A percentile compares a stretch with the other conserved stretches of the same genome.
phyloP scores from a whole-genome alignment of 2,888 invertebrate species.

The Globia sparganii region DNA sequence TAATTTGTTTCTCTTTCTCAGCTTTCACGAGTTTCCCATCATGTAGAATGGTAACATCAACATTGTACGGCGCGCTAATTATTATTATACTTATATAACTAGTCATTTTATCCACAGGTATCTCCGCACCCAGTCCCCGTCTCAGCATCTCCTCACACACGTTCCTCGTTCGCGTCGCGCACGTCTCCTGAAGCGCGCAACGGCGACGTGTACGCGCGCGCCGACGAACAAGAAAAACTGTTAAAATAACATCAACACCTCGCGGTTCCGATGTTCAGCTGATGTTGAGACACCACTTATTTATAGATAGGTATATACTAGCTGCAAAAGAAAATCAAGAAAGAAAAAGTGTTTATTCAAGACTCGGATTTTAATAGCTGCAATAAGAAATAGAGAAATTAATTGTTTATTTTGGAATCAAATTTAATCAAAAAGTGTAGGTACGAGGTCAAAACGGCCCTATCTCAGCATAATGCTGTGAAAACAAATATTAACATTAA shows the following conservation, averaged over 20 bases:
- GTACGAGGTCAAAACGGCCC: background rate
- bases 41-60: too few relatives aligned
- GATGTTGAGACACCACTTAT: background rate
- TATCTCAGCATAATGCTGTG: background rate
- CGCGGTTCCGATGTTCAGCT: slow-evolving; percentile 34
- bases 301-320: slow-evolving; percentile 4
- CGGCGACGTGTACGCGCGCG: slow-evolving; percentile 74
- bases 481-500: too few relatives aligned
- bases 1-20: too few relatives aligned
- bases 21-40: too few relatives aligned
- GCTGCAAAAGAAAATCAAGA: background rate
- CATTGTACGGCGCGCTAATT: too few relatives aligned
- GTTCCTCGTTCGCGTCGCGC: slow-evolving; percentile 76
- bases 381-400: background rate
- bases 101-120: too few relatives aligned
- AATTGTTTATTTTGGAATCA: background rate
- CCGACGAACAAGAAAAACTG: slow-evolving; percentile 84
- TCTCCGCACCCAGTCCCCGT: slow-evolving; percentile 83
- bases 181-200: slow-evolving; percentile 76
- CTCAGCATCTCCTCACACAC: slow-evolving; percentile 80
- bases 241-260: slow-evolving; percentile 73
- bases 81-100: too few relatives aligned
- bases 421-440: background rate
- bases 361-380: background rate
- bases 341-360: background rate